Base-by-base conservation (phyloP, 2,888 invertebrate species). In the Cyclophora punctaria region DNA sequence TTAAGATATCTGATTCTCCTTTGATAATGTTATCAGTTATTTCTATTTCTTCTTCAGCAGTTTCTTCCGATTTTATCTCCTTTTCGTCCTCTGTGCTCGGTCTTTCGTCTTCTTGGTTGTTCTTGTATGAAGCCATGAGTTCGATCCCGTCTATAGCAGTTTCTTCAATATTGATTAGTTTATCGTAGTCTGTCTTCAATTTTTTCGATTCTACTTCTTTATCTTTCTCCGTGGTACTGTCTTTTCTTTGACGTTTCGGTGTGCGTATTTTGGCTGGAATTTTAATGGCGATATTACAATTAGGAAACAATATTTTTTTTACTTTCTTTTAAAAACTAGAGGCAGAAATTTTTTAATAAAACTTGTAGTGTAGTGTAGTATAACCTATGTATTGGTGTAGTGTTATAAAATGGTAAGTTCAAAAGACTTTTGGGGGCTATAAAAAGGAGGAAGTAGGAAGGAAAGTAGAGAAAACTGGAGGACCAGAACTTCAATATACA, bases 221-320 rank as follows among this genome's bases (percentile, higher is more conserved):
- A 67, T 91, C 73, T 54, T 91, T 89, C 45, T 93, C 88, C 55
- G 83, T 76, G 0, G 86, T 75, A 78, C 93, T 89, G 75, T 93
- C 90, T 70, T 92, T 89, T 48, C 92, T 76, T 63, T 91, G 77
- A 45, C 92, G 84, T 67, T 85, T 84, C 3, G 86, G 75, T 41
- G 82, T 83, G 46, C 89, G 75, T 48, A 83, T 79, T 76, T 87
- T 80, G 1, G 75, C 80, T 82, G 63, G 49, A 54, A 20, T 20
- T 20, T 1, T 20, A 20, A 20, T 20, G 20, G 20, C 2, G 20
- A 20, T 20, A 20, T 20, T 20, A 1, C 20, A 20, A 20, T 20
- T 2, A 20, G 20, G 20, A 20, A 20, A n/a, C n/a, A n/a, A n/a
- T n/a, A n/a, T n/a, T n/a, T n/a, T n/a, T n/a, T n/a, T n/a, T n/a